phyloP scores from a whole-genome alignment of 2,797 vertebrate genomes.

The Hoplostethus mediterraneus region DNA sequence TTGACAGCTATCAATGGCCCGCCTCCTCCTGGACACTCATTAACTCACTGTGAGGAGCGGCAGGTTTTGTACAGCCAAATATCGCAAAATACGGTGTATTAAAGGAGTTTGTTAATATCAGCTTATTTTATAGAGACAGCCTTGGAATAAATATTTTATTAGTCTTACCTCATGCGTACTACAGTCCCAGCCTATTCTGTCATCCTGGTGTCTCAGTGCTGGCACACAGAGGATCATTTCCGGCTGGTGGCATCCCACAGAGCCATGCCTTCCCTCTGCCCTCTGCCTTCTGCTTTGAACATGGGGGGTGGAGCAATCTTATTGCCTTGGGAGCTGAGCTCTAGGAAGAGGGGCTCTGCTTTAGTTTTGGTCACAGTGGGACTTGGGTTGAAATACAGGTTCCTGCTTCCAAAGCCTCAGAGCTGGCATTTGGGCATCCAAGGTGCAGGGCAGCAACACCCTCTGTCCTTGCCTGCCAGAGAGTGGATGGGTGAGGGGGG shows the following conservation, averaged over 20 bases:
- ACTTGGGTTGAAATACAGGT: conserved; percentile 77
- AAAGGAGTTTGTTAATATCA: conserved; percentile 20
- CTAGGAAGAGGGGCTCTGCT: conserved; percentile 72
- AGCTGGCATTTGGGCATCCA: conserved; percentile 80
- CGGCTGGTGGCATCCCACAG: conserved; percentile 73
- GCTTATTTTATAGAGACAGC: conserved; percentile 33
- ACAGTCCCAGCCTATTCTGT: conserved; percentile 44
- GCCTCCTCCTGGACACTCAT: conserved; percentile 47
- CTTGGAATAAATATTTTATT: conserved; percentile 37
- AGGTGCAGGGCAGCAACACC: conserved; percentile 78
- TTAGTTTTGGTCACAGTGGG: conserved; percentile 75
- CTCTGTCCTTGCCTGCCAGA: conserved; percentile 76
- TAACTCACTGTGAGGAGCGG: conserved; percentile 45
- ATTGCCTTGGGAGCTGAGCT: conserved; percentile 74
- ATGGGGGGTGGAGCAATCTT: conserved; percentile 74
- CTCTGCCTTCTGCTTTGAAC: conserved; percentile 78
- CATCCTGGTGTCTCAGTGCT: conserved; percentile 69
- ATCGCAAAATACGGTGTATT: conserved; percentile 41
- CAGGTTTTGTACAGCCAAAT: conserved; percentile 38
- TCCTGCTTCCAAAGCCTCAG: conserved; percentile 75
- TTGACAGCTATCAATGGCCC: conserved; percentile 66
- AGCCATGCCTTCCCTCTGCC: conserved; percentile 78
- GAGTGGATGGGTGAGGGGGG: conserved; percentile 53
- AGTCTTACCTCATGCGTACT: conserved; percentile 52
- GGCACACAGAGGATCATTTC: conserved; percentile 80